These are phyloP conservation scores for Drosophila mulleri DNA, from an alignment of 2,888 invertebrate species.

Conservation along the genomic window DNA sequence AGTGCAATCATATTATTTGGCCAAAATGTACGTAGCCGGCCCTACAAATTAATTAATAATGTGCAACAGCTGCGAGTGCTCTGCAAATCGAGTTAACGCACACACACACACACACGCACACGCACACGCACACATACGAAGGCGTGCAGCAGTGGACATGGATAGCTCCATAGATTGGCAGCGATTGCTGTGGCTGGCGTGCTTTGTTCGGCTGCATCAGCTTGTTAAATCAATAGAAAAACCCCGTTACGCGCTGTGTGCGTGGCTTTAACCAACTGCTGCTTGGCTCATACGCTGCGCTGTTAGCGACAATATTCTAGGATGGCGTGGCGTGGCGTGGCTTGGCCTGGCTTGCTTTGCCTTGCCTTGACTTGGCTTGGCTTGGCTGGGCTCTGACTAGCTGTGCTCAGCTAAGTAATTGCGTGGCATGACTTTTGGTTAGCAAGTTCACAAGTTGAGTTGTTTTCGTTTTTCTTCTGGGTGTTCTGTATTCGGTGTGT, in stretches of 20 bases:
- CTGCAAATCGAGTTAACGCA: constrained; percentile 31
- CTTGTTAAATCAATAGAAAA: constrained; percentile 75
- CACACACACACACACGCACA: constrained; percentile 4
- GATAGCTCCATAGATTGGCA: constrained; percentile 2
- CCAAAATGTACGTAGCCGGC: constrained; percentile 55
- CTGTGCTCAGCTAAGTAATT: constrained; percentile 68
- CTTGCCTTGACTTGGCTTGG: neutral
- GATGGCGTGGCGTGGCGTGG: neutral
- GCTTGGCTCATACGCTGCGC: constrained; percentile 43
- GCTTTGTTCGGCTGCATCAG: constrained; percentile 24
- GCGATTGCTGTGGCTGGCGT: constrained; percentile 2
- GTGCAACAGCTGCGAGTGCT: constrained; percentile 50
- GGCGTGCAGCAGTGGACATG: neutral
- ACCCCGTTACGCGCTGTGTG: constrained; percentile 40
- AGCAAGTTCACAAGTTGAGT: constrained; percentile 59
- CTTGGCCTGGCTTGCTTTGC: neutral
- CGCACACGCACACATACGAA: neutral
- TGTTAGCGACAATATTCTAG: constrained; percentile 33
- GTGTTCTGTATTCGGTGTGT: neutral
- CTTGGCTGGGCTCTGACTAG: neutral
- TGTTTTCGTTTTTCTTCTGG: neutral
- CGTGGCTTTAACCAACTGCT: constrained; percentile 27
- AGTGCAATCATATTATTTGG: constrained; percentile 40
- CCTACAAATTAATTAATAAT: constrained; percentile 46
- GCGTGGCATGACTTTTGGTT: constrained; percentile 61